phyloP scores from a whole-genome alignment of 2,113 vertebrate genomes.

The Menidia beryllina region DNA sequence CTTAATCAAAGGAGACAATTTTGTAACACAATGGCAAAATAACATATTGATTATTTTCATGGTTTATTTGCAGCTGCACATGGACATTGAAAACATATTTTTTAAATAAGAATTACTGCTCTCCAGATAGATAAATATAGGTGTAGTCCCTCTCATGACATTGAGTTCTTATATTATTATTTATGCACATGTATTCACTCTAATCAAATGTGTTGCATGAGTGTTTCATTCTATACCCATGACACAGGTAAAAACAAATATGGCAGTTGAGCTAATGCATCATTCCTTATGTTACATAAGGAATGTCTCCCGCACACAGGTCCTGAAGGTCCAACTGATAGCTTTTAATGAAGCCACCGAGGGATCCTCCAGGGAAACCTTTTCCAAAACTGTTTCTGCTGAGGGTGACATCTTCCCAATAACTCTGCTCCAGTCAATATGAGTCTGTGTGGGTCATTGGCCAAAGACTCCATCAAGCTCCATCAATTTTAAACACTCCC shows the following conservation, averaged over 20 bases:
- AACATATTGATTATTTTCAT: too few species aligned
- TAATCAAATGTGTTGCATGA: neutral
- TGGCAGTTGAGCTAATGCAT: neutral
- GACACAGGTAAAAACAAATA: neutral
- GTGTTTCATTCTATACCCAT: neutral
- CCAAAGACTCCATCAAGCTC: constrained; percentile 41
- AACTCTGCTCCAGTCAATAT: constrained; percentile 42
- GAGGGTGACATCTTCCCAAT: constrained; percentile 65
- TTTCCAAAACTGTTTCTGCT: constrained; percentile 61
- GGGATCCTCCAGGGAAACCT: constrained; percentile 43
- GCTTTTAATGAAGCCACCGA: constrained; percentile 69
- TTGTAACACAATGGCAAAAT: neutral
- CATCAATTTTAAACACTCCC: constrained; percentile 39
- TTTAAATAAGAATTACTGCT: neutral
- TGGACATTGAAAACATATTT: neutral
- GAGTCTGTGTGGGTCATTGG: constrained; percentile 55
- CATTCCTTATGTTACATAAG: constrained; percentile 8
- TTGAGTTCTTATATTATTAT: neutral
- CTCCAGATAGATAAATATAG: neutral
- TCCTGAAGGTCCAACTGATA: constrained; percentile 52
- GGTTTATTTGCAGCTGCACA: neutral
- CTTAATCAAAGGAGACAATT: neutral
- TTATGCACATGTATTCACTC: neutral
- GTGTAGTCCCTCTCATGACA: too few species aligned
- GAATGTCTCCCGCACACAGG: constrained; percentile 1